Conservation (phyloP, 2,797 vertebrate species). For the Protosalanx chinensis region DNA sequence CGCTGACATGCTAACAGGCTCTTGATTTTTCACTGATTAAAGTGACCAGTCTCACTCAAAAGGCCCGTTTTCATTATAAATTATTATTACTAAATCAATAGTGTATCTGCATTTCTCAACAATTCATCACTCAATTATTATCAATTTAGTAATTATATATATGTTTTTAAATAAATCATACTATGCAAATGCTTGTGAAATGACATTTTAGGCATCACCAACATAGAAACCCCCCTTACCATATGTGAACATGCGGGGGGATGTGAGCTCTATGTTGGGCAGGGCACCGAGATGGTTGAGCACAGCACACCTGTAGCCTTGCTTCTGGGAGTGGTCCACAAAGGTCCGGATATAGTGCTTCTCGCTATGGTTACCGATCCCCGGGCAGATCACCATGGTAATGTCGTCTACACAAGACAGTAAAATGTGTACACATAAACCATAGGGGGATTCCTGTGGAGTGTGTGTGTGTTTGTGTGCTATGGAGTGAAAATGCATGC, state of each 20-base stretch:
- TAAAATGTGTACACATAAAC: background rate
- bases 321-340: conserved; percentile 91
- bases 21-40: too few species aligned
- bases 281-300: conserved; percentile 93
- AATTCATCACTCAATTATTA: too few species aligned
- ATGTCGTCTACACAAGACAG: conserved; percentile 77
- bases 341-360: conserved; percentile 97
- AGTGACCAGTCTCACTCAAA: too few species aligned
- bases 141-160: too few species aligned
- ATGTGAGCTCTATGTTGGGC: conserved; percentile 89
- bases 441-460: background rate
- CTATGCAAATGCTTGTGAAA: too few species aligned
- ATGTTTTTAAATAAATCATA: too few species aligned
- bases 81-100: too few species aligned
- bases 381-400: conserved; percentile 97
- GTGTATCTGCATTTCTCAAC: too few species aligned
- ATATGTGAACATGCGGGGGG: conserved; percentile 96
- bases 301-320: conserved; percentile 92
- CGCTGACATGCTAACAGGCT: too few species aligned
- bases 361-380: conserved; percentile 97
- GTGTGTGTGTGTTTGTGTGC: conserved; percentile 24
- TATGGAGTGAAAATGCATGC: conserved; percentile 28
- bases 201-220: too few species aligned
- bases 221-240: conserved; percentile 74
- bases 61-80: too few species aligned